A percentile compares a stretch with the other conserved stretches of the same genome.
These are phyloP conservation scores for Idris sp. DNA, from an alignment of 1,140 invertebrate species.

Conservation along the genomic window DNA sequence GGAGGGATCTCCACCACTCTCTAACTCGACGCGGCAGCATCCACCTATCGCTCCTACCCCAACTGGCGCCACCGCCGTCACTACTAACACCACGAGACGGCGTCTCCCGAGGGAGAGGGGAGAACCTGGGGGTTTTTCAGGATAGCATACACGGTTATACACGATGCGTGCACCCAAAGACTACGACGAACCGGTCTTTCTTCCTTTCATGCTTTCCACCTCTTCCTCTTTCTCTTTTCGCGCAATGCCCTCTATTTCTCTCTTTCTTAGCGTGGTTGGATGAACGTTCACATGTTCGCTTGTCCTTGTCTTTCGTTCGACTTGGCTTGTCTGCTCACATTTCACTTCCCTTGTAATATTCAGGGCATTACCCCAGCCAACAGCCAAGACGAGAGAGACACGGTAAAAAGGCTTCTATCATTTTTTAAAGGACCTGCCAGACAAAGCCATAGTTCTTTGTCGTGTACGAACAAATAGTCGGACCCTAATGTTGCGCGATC, in stretches of 20 bases:
- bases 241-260: conserved; percentile 15
- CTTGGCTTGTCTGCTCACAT: conserved; percentile 58
- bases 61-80: conserved; percentile 60
- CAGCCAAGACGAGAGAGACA: conserved; percentile 52
- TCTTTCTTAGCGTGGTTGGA: too few species aligned
- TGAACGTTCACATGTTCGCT: not conserved
- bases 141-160: conserved; percentile 62
- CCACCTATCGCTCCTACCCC: conserved; percentile 73
- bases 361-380: conserved; percentile 60
- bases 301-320: conserved; percentile 26
- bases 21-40: conserved; percentile 73
- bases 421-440: conserved; percentile 60
- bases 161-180: conserved; percentile 61
- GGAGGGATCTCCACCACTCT: conserved; percentile 73
- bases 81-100: conserved; percentile 48
- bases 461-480: conserved; percentile 53
- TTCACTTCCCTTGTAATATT: conserved; percentile 62
- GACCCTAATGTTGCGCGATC: conserved; percentile 47
- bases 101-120: conserved; percentile 59
- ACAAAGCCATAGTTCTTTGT: conserved; percentile 59
- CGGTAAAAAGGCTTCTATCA: conserved; percentile 61
- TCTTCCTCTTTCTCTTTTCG: conserved; percentile 30
- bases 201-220: conserved; percentile 57
- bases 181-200: conserved; percentile 62
- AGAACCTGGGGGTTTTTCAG: conserved; percentile 48